Conservation (phyloP, 2,797 vertebrate genomes). For the Macrochelys suwanniensis region DNA sequence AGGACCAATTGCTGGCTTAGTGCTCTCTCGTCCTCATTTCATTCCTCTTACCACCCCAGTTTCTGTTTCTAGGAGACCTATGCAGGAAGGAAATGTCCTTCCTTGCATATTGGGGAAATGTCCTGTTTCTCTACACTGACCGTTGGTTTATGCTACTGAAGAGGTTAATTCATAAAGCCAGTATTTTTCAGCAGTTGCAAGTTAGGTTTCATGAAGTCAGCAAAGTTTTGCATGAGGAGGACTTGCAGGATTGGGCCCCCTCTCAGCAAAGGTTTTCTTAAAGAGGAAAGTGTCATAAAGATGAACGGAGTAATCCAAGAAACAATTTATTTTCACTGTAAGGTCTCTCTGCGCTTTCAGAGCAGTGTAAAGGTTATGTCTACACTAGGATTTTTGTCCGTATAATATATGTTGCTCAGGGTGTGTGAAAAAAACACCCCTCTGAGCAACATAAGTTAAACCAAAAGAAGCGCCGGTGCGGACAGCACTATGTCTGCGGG, state of each 20-base stretch:
- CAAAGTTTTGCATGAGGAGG: neutral
- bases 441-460: too few relatives aligned
- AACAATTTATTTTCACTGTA: neutral
- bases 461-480: too few relatives aligned
- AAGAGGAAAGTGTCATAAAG: neutral
- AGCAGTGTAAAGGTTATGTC: neutral
- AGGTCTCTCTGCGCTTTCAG: neutral
- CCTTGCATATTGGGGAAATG: neutral
- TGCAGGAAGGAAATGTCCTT: neutral
- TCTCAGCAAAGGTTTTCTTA: rapidly evolving
- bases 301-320: neutral
- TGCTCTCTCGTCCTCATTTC: neutral
- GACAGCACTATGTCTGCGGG: too few relatives aligned
- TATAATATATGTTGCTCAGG: too few relatives aligned
- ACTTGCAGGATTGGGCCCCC: rapidly evolving
- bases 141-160: neutral
- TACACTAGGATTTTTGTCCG: too few relatives aligned
- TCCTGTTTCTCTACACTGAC: neutral
- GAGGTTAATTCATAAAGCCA: neutral
- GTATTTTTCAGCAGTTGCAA: neutral
- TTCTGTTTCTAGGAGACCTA: neutral
- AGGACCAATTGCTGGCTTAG: neutral
- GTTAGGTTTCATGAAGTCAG: neutral
- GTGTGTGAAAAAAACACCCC: too few relatives aligned
- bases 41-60: rapidly evolving